Percentiles rank a stretch among this genome's conserved stretches.
Conservation (phyloP, 2,797 vertebrate genomes). For the Ceryle rudis region DNA sequence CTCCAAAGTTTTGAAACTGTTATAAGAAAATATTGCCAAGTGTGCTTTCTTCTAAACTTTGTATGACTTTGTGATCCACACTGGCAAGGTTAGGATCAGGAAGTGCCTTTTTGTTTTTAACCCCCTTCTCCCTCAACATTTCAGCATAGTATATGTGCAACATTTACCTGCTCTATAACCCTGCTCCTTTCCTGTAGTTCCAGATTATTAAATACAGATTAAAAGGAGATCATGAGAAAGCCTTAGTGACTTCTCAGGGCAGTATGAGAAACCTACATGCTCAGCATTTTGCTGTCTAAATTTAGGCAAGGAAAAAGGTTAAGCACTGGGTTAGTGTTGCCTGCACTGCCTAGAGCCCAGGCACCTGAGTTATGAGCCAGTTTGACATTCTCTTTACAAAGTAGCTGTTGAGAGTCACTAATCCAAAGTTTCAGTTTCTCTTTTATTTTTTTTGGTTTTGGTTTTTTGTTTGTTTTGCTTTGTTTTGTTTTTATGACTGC, state of each 20-base stretch:
- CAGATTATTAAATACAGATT: background rate
- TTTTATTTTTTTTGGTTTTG: too few relatives aligned
- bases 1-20: background rate
- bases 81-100: background rate
- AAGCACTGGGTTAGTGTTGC: background rate
- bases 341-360: background rate
- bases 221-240: background rate
- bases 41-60: background rate
- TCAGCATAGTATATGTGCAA: background rate
- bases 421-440: background rate
- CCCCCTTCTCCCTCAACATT: accelerated
- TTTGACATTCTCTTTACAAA: background rate
- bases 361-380: background rate
- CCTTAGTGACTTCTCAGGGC: background rate
- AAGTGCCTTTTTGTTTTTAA: background rate
- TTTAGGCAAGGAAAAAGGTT: background rate
- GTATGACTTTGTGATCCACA: background rate
- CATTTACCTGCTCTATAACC: background rate
- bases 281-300: background rate
- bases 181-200: background rate
- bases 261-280: background rate
- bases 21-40: background rate
- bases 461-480: background rate
- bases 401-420: background rate
- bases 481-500: background rate